Evolutionary conservation across 2,113 vertebrate genomes (phyloP).

Genomic region (Pholis gunnellus): DNA sequence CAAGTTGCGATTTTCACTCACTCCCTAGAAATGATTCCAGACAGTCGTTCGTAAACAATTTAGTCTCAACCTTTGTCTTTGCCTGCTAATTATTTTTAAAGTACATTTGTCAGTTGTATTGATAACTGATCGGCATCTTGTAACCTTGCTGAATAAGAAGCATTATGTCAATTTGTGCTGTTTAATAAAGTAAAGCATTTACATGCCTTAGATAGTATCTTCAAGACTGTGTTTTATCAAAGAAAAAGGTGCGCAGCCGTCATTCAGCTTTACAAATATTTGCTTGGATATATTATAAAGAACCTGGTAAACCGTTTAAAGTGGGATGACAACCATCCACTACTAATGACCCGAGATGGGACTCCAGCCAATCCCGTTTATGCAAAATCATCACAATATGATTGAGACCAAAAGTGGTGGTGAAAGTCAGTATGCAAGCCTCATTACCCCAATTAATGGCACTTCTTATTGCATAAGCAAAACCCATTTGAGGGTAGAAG

Average conservation of each 20-base stretch:
- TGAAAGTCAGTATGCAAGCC: constrained; percentile 73
- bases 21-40: constrained; percentile 56
- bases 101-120: constrained; percentile 55
- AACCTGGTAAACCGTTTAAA: constrained; percentile 15
- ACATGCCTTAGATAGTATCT: neutral
- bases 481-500: constrained; percentile 75
- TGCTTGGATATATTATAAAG: neutral
- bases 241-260: constrained; percentile 1
- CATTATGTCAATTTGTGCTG: constrained; percentile 1
- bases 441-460: constrained; percentile 82
- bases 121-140: constrained; percentile 55
- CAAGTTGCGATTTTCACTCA: constrained; percentile 64
- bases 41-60: constrained; percentile 71
- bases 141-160: constrained; percentile 56
- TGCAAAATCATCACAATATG: constrained; percentile 76
- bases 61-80: constrained; percentile 46
- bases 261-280: constrained; percentile 18
- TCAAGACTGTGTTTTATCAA: neutral
- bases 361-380: constrained; percentile 59
- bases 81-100: constrained; percentile 63
- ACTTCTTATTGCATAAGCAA: constrained; percentile 79
- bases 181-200: constrained; percentile 42
- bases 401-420: constrained; percentile 71
- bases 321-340: constrained; percentile 44
- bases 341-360: constrained; percentile 55